phyloP scores from a whole-genome alignment of 2,888 invertebrate genomes.

The Eulithis prunata region DNA sequence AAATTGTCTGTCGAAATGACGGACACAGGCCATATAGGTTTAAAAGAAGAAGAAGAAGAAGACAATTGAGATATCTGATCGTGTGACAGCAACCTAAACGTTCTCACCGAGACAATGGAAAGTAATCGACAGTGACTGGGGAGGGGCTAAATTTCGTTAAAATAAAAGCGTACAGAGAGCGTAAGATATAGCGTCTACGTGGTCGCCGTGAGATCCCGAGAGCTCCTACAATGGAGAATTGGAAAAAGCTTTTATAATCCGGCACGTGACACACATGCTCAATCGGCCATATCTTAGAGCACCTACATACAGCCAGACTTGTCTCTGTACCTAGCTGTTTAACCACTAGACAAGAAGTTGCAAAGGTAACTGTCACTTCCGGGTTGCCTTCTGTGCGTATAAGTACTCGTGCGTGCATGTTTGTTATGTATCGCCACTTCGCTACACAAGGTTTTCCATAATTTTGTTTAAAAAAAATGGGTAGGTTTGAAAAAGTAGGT shows the following conservation, averaged over 20 bases:
- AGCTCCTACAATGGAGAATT: conserved; percentile 81
- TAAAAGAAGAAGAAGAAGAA: no score
- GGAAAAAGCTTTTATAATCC: conserved; percentile 85
- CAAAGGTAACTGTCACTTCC: background rate
- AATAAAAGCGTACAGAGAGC: conserved; percentile 82
- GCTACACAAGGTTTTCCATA: no score
- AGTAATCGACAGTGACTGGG: conserved; percentile 80
- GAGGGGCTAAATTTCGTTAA: conserved; percentile 82
- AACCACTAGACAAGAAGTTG: background rate
- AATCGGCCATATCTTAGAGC: conserved; percentile 63
- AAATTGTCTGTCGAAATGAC: no score
- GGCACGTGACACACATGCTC: conserved; percentile 81
- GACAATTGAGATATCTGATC: background rate
- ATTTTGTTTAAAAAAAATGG: no score
- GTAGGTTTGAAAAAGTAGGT: no score
- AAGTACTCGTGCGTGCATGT: no score
- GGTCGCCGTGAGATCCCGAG: conserved; percentile 75
- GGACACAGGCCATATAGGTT: no score
- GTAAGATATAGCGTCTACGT: conserved; percentile 84
- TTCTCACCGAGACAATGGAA: conserved; percentile 76
- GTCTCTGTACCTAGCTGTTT: background rate
- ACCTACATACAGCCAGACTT: conserved; percentile 48
- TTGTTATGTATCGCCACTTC: no score
- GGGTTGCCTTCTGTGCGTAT: no score
- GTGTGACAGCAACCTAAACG: conserved; percentile 37